Conservation (phyloP, 2,797 vertebrate species). For the Trichosurus vulpecula region DNA sequence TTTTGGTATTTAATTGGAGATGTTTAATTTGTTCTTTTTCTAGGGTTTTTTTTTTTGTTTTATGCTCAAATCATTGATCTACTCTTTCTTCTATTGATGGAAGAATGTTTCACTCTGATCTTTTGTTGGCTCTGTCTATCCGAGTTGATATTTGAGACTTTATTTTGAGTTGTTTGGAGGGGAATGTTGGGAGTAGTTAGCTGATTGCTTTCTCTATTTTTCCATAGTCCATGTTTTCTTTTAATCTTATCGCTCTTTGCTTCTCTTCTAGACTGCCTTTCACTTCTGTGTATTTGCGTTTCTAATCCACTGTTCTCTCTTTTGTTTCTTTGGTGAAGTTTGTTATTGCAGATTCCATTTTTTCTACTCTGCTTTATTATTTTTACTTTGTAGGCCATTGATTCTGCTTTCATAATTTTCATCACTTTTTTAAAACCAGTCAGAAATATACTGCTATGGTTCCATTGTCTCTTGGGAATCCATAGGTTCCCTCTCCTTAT, state of each 20-base stretch:
- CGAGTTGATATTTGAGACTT: background rate
- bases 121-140: background rate
- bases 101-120: background rate
- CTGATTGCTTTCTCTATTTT: background rate
- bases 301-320: background rate
- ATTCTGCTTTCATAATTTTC: background rate
- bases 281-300: background rate
- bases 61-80: background rate
- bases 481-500: background rate
- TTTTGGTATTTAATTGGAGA: background rate
- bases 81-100: background rate
- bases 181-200: background rate
- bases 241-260: background rate
- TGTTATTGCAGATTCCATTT: background rate
- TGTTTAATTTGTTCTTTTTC: background rate
- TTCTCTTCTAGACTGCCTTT: background rate
- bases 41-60: background rate
- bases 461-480: background rate
- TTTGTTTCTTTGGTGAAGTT: background rate
- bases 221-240: background rate
- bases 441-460: background rate
- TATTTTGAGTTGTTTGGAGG: background rate
- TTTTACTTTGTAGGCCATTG: background rate
- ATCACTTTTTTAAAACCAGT: background rate
- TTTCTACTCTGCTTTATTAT: background rate